A percentile compares a stretch with the other conserved stretches of the same genome.
phyloP scores from a whole-genome alignment of 2,797 vertebrate genomes.

The Urophycis tenuis region DNA sequence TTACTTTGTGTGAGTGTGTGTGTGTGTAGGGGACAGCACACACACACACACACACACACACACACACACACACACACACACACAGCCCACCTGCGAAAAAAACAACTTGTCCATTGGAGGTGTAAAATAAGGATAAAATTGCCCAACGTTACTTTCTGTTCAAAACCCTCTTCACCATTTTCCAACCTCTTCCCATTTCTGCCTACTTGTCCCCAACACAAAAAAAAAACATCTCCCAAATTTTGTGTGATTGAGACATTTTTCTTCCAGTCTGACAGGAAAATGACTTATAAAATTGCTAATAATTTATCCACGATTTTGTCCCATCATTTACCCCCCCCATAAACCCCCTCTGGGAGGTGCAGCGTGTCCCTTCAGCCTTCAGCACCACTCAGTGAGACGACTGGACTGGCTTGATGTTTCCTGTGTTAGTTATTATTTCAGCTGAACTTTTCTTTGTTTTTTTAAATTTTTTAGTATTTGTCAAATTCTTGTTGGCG shows the following conservation, averaged over 20 bases:
- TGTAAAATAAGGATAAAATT: slow-evolving; percentile 59
- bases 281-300: slow-evolving; percentile 46
- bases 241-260: slow-evolving; percentile 38
- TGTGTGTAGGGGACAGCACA: not conserved
- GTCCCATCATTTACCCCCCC: slow-evolving; percentile 3
- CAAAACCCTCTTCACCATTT: slow-evolving; percentile 48
- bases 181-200: slow-evolving; percentile 53
- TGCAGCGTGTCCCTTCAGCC: slow-evolving; percentile 1
- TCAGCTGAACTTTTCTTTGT: not conserved
- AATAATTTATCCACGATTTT: slow-evolving; percentile 37
- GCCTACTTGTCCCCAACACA: slow-evolving; percentile 26
- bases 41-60: slow-evolving; percentile 22
- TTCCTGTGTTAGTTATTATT: slow-evolving; percentile 10
- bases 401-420: not conserved
- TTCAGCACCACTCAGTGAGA: not conserved
- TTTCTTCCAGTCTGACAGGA: slow-evolving; percentile 31
- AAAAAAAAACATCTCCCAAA: slow-evolving; percentile 36
- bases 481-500: not conserved
- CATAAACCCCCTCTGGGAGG: slow-evolving; percentile 29
- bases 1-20: not conserved
- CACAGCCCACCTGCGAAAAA: slow-evolving; percentile 26
- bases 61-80: slow-evolving; percentile 17
- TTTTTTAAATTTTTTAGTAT: slow-evolving; percentile 4
- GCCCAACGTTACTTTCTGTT: slow-evolving; percentile 57
- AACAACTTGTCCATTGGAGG: slow-evolving; percentile 35